A percentile compares a stretch with the other conserved stretches of the same genome.
These are phyloP conservation scores for Archivesica marissinica DNA, from an alignment of 1,140 invertebrate genomes.

Conservation along the genomic window DNA sequence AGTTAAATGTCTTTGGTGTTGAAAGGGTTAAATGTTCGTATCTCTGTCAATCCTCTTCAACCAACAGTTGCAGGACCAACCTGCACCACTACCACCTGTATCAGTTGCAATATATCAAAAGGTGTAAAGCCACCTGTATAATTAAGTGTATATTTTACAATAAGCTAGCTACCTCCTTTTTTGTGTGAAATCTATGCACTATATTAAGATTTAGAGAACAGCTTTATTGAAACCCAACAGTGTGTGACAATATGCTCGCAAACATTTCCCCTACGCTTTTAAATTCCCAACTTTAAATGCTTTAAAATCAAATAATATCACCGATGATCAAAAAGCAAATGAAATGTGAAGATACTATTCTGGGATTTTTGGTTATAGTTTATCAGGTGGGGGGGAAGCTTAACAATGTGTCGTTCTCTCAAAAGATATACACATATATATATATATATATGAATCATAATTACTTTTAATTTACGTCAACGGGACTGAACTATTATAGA, in stretches of 20 bases:
- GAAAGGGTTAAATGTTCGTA: too few relatives aligned
- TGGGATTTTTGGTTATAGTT: too few relatives aligned
- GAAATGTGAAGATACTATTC: not conserved
- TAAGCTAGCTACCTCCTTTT: slow-evolving; percentile 2
- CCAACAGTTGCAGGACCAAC: slow-evolving; percentile 8
- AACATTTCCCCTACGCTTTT: slow-evolving; percentile 3
- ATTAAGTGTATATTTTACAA: slow-evolving; percentile 21
- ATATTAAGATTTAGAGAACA: slow-evolving; percentile 33
- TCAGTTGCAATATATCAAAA: slow-evolving; percentile 1
- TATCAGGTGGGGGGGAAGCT: too few relatives aligned
- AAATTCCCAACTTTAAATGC: slow-evolving; percentile 13
- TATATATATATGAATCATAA: too few relatives aligned
- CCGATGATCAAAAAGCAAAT: slow-evolving; percentile 16
- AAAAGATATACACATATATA: too few relatives aligned
- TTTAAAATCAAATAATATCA: slow-evolving; percentile 12
- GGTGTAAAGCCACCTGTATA: slow-evolving; percentile 7
- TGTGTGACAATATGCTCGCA: slow-evolving; percentile 16
- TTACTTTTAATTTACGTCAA: too few relatives aligned
- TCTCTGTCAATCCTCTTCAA: not conserved
- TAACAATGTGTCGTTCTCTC: too few relatives aligned
- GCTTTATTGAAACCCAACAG: slow-evolving; percentile 32
- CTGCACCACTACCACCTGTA: not conserved
- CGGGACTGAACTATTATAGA: too few relatives aligned
- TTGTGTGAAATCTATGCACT: slow-evolving; percentile 17
- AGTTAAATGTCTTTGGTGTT: too few relatives aligned